Conservation (phyloP, 2,888 invertebrate genomes). For the Pachymerium ferrugineum region DNA sequence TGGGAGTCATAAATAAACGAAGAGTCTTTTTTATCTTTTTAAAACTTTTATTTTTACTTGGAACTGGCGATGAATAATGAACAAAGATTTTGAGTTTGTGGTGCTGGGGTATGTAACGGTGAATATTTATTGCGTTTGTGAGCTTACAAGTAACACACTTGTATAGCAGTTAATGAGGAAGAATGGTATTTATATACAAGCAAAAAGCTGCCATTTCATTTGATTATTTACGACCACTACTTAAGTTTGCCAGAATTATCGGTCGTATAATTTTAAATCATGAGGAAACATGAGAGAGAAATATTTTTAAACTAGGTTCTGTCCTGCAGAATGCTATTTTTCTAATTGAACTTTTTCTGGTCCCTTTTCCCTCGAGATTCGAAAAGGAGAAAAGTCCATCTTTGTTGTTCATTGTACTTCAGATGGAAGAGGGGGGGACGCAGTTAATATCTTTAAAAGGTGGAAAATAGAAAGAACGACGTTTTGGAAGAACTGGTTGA, state of each 20-base stretch:
- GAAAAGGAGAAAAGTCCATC: background rate
- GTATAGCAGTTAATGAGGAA: conserved; percentile 1
- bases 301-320: too few relatives aligned
- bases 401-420: too few relatives aligned
- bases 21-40: background rate
- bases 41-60: background rate
- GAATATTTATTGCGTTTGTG: conserved; percentile 9
- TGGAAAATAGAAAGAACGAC: background rate
- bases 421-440: too few relatives aligned
- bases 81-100: conserved; percentile 8
- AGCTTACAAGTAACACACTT: background rate
- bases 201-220: conserved; percentile 15
- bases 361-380: too few relatives aligned
- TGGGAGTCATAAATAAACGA: background rate
- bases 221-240: background rate
- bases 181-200: conserved; percentile 16
- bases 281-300: too few relatives aligned
- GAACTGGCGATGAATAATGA: background rate
- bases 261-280: conserved; percentile 1
- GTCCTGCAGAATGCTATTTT: conserved; percentile 2
- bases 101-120: background rate
- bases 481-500: background rate
- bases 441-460: conserved; percentile 10
- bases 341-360: background rate
- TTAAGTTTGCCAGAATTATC: conserved; percentile 10